A percentile compares a stretch with the other conserved stretches of the same genome.
Conservation (phyloP, 1,140 invertebrate genomes). For the Drosophila parvula region DNA sequence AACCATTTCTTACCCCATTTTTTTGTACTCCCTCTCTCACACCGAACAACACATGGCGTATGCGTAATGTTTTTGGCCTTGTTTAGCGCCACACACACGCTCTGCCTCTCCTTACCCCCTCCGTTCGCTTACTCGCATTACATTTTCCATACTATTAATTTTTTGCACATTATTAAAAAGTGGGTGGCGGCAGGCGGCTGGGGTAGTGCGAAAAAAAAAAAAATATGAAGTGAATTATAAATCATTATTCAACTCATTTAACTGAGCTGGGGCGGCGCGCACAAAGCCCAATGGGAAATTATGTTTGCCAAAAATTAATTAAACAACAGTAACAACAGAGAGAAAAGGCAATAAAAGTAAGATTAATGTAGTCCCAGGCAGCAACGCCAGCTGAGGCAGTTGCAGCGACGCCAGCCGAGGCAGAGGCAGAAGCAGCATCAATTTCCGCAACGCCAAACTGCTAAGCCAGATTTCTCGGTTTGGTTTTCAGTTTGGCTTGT, state of each 20-base stretch:
- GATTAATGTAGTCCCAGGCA: constrained; percentile 50
- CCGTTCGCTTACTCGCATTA: constrained; percentile 45
- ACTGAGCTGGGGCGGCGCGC: constrained; percentile 43
- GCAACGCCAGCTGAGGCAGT: not conserved
- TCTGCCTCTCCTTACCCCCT: constrained; percentile 1
- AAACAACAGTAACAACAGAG: constrained; percentile 53
- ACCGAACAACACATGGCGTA: constrained; percentile 54
- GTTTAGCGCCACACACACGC: constrained; percentile 22
- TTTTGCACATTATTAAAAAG: constrained; percentile 44
- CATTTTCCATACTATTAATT: constrained; percentile 75
- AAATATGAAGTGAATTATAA: constrained; percentile 51
- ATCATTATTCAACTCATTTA: constrained; percentile 79
- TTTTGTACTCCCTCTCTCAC: not conserved
- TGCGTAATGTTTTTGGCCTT: constrained; percentile 69
- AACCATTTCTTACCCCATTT: constrained; percentile 42
- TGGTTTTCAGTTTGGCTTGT: constrained; percentile 45
- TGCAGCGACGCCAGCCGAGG: not conserved
- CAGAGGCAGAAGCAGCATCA: constrained; percentile 29
- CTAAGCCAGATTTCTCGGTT: constrained; percentile 49
- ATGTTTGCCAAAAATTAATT: constrained; percentile 75
- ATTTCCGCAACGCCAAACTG: constrained; percentile 44
- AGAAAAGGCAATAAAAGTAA: constrained; percentile 57
- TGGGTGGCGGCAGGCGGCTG: not conserved
- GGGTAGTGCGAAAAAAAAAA: constrained; percentile 13
- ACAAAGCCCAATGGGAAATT: constrained; percentile 66